These are phyloP conservation scores for Holothuria scabra DNA, from an alignment of 53 echinoderm and acorn worm genomes.

Conservation along the genomic window DNA sequence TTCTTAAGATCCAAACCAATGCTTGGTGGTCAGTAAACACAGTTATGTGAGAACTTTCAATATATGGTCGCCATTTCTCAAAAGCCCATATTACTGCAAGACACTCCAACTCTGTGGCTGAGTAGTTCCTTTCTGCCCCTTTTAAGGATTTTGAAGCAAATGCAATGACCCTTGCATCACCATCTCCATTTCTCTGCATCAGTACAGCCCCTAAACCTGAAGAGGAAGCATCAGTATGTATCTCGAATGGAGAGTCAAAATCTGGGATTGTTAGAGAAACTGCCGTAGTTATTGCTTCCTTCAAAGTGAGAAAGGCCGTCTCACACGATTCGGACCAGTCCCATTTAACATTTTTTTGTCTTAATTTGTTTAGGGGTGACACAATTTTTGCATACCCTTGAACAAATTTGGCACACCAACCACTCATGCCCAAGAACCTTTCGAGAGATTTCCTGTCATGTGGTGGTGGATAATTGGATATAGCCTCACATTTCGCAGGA, in stretches of 20 bases:
- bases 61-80: conserved; percentile 48
- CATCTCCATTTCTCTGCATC: background rate
- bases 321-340: conserved; percentile 42
- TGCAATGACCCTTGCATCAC: conserved; percentile 41
- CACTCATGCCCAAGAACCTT: conserved; percentile 50
- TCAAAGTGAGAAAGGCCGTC: too few species aligned
- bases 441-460: conserved; percentile 32
- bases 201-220: background rate
- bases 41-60: conserved; percentile 21
- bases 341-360: conserved; percentile 43
- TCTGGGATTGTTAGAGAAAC: too few species aligned
- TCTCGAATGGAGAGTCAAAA: background rate
- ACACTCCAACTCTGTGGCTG: conserved; percentile 54
- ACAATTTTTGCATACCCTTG: conserved; percentile 32
- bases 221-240: conserved; percentile 5
- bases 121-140: conserved; percentile 57
- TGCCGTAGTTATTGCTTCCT: background rate
- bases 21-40: conserved; percentile 12
- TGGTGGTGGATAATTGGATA: too few species aligned
- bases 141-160: conserved; percentile 56
- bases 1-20: too few species aligned
- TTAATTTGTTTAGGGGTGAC: too few species aligned
- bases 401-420: conserved; percentile 54
- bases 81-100: conserved; percentile 59
- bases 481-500: conserved; percentile 11